Evolutionary conservation across 2,888 invertebrate species (phyloP), one percentile per base, ranked within the genome.

Genomic region (Tribolium freemani): DNA sequence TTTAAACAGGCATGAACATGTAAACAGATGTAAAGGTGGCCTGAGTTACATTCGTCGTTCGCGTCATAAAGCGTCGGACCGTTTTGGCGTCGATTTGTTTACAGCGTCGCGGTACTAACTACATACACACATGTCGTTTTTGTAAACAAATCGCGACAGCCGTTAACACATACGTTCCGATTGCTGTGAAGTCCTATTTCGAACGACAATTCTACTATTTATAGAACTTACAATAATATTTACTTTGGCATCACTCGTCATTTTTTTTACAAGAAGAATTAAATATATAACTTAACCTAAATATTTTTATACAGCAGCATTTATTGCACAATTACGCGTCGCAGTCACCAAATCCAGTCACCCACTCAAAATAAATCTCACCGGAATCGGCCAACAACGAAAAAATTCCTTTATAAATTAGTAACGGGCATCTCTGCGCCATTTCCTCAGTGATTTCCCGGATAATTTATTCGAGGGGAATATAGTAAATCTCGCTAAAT

Each of bases 81-180:
- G 86, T 84, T 86, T 86, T 87, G 88, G 88, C 88, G 88, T 88
- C 88, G 87, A 83, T 83, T 83, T 88, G 88, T 88, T 88, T 88
- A 88, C 86, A 86, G 80, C 84, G 84, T 80, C 83, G 81, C 81
- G 83, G 80, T 84, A 83, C 82, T 81, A 80, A 81, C 81, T 81
- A 80, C 80, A 80, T 79, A 79, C 81, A 83, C 84, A 84, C 82
- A 84, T 84, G 84, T 84, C 84, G 83, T 80, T 81, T 81, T 81
- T 80, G 80, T 84, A 84, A 84, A 84, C 84, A 84, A 81, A 82
- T 83, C 82, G 82, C 83, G 83, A 84, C 84, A 83, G 83, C 81
- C 82, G 80, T 81, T 82, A 82, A 79, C 80, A 79, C 79, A 83
- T 80, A 80, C 80, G 78, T 79, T 79, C 78, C 79, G 71, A 79